phyloP scores from a whole-genome alignment of 2,113 vertebrate genomes.

The Climacteris rufus region DNA sequence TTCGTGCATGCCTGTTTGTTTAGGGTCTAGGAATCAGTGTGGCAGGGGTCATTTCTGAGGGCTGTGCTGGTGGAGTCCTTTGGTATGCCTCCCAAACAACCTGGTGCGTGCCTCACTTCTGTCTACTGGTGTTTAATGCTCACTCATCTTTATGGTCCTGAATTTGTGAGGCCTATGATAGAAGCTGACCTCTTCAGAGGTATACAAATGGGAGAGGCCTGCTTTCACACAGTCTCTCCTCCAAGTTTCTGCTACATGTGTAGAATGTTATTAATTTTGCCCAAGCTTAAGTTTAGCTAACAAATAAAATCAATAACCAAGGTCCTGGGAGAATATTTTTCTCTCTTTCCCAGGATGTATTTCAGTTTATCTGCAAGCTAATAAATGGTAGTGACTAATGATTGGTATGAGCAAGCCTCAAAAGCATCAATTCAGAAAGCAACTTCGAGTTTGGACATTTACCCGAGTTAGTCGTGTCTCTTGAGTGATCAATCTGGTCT shows the following conservation, averaged over 20 bases:
- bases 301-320: slow-evolving; percentile 46
- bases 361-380: slow-evolving; percentile 55
- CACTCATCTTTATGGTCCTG: background rate
- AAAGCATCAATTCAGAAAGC: slow-evolving; percentile 44
- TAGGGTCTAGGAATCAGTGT: slow-evolving; percentile 7
- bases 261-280: slow-evolving; percentile 50
- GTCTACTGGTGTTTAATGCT: slow-evolving; percentile 21
- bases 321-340: slow-evolving; percentile 50
- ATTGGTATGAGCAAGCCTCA: slow-evolving; percentile 44
- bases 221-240: background rate
- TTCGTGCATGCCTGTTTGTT: slow-evolving; percentile 2
- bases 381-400: slow-evolving; percentile 61
- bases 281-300: slow-evolving; percentile 33
- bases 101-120: background rate
- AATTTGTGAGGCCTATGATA: background rate
- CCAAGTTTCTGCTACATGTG: background rate
- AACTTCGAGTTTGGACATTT: slow-evolving; percentile 2
- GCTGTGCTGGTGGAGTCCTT: background rate
- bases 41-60: slow-evolving; percentile 23
- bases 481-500: slow-evolving; percentile 40
- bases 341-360: slow-evolving; percentile 52
- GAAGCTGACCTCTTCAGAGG: background rate
- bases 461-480: background rate
- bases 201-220: background rate
- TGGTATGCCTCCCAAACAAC: background rate